Conservation (phyloP, 35 echinoderm and acorn worm genomes). For the Heliocidaris tuberculata region DNA sequence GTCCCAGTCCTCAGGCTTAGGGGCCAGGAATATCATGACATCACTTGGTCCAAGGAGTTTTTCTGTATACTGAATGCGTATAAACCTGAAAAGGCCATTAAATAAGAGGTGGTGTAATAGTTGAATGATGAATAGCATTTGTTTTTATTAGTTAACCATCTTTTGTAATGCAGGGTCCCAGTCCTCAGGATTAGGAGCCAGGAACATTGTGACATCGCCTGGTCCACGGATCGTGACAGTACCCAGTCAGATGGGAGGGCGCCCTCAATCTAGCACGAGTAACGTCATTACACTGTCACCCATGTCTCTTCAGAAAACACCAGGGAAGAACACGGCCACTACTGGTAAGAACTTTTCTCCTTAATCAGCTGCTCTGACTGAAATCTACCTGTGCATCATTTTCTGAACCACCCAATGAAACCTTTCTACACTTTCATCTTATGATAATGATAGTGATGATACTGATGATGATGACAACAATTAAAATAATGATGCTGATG, state of each 20-base stretch:
- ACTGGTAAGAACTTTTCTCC: background rate
- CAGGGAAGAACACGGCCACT: background rate
- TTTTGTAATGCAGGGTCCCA: background rate
- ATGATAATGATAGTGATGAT: background rate
- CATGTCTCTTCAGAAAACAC: constrained; percentile 25
- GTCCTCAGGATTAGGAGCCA: background rate
- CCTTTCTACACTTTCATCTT: no score
- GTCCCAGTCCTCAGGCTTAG: no score
- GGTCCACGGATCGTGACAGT: constrained; percentile 29
- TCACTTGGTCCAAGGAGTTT: no score
- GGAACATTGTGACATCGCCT: constrained; percentile 13
- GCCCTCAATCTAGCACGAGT: background rate
- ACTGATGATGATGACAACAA: background rate
- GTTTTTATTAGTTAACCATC: background rate
- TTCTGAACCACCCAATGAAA: no score
- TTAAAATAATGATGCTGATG: background rate
- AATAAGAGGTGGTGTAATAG: no score
- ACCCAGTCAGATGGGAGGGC: constrained; percentile 13
- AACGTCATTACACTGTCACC: constrained; percentile 50
- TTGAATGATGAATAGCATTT: no score
- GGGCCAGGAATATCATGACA: no score
- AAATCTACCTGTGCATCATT: no score
- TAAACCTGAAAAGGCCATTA: no score
- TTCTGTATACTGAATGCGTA: no score
- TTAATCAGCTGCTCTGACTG: no score